Evolutionary conservation across 1,140 invertebrate genomes (phyloP).

Genomic region (Steinernema feltiae): DNA sequence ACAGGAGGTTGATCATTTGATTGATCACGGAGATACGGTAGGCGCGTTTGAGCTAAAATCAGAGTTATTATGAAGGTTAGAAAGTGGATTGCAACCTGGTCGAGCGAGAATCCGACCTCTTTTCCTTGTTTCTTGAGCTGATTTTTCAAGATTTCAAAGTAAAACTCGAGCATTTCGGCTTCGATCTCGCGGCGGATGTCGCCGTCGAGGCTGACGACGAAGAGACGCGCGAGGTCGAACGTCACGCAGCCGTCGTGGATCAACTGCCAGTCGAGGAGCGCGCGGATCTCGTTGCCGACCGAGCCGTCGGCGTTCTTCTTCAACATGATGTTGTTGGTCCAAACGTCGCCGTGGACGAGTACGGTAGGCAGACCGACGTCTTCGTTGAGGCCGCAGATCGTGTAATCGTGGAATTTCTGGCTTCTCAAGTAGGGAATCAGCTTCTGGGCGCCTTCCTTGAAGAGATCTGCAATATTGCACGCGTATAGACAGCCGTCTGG

Average conservation of each 20-base stretch:
- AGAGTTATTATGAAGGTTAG: too few species aligned
- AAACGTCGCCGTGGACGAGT: slow-evolving; percentile 31
- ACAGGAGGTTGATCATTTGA: background rate
- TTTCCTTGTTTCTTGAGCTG: background rate
- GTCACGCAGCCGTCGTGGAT: background rate
- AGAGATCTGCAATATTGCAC: background rate
- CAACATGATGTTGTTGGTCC: slow-evolving; percentile 32
- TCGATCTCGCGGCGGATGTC: background rate
- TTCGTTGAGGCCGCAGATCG: background rate
- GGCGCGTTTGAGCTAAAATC: too few species aligned
- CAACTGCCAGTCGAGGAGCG: background rate
- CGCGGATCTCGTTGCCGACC: background rate
- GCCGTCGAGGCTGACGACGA: slow-evolving; percentile 4
- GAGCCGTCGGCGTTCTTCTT: background rate
- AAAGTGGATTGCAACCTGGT: background rate
- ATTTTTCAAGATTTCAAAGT: background rate
- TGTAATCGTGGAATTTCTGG: background rate
- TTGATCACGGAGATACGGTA: too few species aligned
- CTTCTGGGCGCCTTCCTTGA: background rate
- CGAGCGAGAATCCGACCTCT: background rate
- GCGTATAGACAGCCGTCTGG: too few species aligned
- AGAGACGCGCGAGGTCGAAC: background rate
- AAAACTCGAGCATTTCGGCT: background rate
- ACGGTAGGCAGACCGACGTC: slow-evolving; percentile 13
- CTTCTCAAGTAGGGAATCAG: background rate